Evolutionary conservation across 2,113 vertebrate genomes (phyloP).

Genomic region (Elaphurus davidianus): DNA sequence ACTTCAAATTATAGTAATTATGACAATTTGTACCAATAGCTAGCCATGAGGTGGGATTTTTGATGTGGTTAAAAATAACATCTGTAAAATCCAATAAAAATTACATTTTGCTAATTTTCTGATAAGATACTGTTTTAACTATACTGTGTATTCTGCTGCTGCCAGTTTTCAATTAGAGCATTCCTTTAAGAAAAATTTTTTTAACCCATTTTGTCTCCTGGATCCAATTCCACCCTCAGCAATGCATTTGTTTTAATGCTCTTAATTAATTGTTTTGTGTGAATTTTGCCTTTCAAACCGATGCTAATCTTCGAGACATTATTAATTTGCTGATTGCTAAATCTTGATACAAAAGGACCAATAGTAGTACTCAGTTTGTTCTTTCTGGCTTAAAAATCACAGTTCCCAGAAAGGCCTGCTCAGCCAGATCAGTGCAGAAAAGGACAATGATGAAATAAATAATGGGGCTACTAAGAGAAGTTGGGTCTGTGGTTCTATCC

Average conservation of each 20-base stretch:
- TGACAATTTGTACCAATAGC: slow-evolving; percentile 88
- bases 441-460: slow-evolving; percentile 63
- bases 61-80: slow-evolving; percentile 90
- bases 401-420: slow-evolving; percentile 62
- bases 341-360: slow-evolving; percentile 62
- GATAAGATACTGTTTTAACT: slow-evolving; percentile 86
- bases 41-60: slow-evolving; percentile 87
- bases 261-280: slow-evolving; percentile 89
- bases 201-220: slow-evolving; percentile 79
- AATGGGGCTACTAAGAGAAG: slow-evolving; percentile 31
- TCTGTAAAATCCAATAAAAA: slow-evolving; percentile 87
- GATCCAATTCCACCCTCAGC: slow-evolving; percentile 79
- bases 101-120: slow-evolving; percentile 90
- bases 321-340: slow-evolving; percentile 81
- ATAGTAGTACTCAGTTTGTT: slow-evolving; percentile 61
- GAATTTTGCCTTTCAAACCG: slow-evolving; percentile 83
- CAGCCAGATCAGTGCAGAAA: slow-evolving; percentile 73
- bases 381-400: slow-evolving; percentile 75
- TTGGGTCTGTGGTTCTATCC: slow-evolving; percentile 46
- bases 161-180: slow-evolving; percentile 84
- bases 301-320: slow-evolving; percentile 83
- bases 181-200: slow-evolving; percentile 80
- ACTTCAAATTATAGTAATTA: slow-evolving; percentile 89
- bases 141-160: slow-evolving; percentile 75
- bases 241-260: slow-evolving; percentile 86